phyloP scores from a whole-genome alignment of 2,888 invertebrate genomes.

The Philonicus albiceps region DNA sequence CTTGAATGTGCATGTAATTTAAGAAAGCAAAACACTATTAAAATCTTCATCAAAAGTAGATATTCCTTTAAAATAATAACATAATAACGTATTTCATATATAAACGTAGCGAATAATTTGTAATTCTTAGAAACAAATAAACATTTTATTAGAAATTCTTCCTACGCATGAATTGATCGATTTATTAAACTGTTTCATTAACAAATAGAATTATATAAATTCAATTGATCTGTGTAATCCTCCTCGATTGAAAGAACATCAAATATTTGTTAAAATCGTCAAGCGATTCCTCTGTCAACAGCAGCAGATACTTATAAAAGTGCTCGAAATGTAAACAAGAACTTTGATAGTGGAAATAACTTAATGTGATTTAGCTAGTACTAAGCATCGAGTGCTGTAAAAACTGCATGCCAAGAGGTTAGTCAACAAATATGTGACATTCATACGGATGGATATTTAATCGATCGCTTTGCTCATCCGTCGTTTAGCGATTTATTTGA shows the following conservation, averaged over 20 bases:
- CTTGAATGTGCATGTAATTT: too few species aligned
- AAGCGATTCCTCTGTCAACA: neutral
- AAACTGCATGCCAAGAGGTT: slow-evolving; percentile 16
- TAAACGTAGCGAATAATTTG: too few species aligned
- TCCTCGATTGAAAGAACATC: neutral
- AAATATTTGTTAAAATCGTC: neutral
- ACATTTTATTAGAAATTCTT: neutral
- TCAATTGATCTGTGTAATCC: neutral
- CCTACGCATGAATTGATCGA: too few species aligned
- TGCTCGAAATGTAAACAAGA: neutral
- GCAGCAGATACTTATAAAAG: neutral
- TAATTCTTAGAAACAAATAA: too few species aligned
- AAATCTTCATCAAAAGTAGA: too few species aligned
- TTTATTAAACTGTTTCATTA: neutral
- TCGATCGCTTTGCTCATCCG: neutral
- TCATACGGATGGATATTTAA: slow-evolving; percentile 26
- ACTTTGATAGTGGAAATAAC: neutral
- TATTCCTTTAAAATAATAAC: too few species aligned
- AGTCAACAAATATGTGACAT: slow-evolving; percentile 14
- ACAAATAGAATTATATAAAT: neutral
- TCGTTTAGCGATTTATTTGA: neutral
- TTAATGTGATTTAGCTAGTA: neutral
- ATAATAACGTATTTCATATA: too few species aligned
- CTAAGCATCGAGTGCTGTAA: neutral
- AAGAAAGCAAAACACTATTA: too few species aligned